Evolutionary conservation across 1,140 invertebrate genomes (phyloP), one percentile per base, ranked within the genome.

Genomic region (Bombus pascuorum): DNA sequence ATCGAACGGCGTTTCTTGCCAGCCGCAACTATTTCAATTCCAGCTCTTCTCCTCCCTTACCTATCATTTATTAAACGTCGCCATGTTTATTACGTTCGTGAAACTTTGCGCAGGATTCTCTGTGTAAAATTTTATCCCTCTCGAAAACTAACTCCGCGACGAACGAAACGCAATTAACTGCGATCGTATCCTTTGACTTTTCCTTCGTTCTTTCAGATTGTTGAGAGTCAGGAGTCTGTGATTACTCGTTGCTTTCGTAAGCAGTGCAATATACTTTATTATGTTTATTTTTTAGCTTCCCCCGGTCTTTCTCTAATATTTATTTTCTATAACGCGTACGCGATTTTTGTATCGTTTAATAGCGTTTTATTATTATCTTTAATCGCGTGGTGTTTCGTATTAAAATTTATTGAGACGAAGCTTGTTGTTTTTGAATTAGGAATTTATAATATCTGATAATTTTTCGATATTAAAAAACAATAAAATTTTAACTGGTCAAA

Each of bases 1-100:
- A 83, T 83, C 44, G 34, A n/a, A 9, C 22, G 28, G 4, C n/a
- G 44, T 77, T 68, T 39, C 81, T 53, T 37, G 44, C 62, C 13
- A 9, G 15, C 32, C 34, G 28, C 32, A 57, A 39, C 65, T 34
- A 57, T 77, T 68, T 47, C 34, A 68, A 81, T 59, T 42, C 9
- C 22, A 0, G 6, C 5, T 13, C 12, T 62, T n/a, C 59, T 13
- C 28, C 12, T 13, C 3, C 34, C 8, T 34, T 68, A 18, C 18
- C 10, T 8, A n/a, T 22, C 73, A 34, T 37, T n/a, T 66, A n/a
- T 47, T 75, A n/a, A 65, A 44, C 39, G 15, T 65, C 32, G 12
- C 44, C 6, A 9, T 15, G 25, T 34, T 75, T 66, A n/a, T 39
- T 76, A 39, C 28, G 42, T 5, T 28, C 5, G 28, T 28, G n/a